phyloP scores from a whole-genome alignment of 2,113 vertebrate species.

The Oenanthe oenanthe region DNA sequence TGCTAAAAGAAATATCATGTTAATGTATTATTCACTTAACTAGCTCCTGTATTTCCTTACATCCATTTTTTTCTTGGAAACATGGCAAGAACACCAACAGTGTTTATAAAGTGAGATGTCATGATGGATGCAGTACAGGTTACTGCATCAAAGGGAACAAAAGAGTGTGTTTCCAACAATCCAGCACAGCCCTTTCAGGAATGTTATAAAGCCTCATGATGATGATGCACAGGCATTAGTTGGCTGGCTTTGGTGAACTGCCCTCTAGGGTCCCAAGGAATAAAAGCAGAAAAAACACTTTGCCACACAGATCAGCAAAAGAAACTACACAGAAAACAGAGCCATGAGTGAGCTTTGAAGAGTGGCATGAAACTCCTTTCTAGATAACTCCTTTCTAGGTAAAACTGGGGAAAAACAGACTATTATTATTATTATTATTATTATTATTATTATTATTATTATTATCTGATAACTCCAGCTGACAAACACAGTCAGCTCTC shows the following conservation, averaged over 20 bases:
- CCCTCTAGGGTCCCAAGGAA: neutral
- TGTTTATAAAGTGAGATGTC: neutral
- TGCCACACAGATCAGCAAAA: neutral
- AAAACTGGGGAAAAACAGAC: neutral
- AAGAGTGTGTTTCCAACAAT: neutral
- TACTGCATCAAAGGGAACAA: neutral
- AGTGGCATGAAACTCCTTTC: neutral
- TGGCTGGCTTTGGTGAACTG: neutral
- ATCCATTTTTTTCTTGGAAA: neutral
- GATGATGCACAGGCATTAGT: neutral
- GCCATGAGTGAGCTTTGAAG: neutral
- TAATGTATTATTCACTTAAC: neutral
- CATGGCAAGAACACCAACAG: neutral
- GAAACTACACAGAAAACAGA: neutral
- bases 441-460: neutral
- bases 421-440: fast-evolving
- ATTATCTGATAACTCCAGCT: neutral
- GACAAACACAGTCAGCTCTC: neutral
- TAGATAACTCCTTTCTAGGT: neutral
- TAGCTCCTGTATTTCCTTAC: neutral
- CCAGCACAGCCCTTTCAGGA: neutral
- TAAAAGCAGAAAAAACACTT: neutral
- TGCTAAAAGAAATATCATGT: neutral
- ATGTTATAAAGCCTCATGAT: neutral
- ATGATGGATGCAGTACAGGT: neutral